Base-by-base conservation (phyloP, 2,113 vertebrate genomes). In the Asarcornis scutulata region DNA sequence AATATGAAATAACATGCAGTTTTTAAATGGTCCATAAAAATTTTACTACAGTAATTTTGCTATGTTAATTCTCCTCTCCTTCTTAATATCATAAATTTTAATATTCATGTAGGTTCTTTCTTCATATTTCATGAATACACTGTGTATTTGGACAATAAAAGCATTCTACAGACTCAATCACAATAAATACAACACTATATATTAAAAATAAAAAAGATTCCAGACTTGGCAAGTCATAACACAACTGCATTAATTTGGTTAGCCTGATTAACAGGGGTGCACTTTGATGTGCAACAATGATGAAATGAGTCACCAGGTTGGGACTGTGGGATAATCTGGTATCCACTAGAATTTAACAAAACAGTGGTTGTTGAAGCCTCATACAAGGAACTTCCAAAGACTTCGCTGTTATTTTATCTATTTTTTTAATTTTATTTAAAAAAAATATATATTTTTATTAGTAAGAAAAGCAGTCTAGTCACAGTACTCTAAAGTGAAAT, bases 21-120 rank as follows among this genome's bases (percentile, higher is more conserved):
- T 92, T 81, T 89, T 59, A 89, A 85, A 87, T 20, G 13, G 12
- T 60, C 63, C 71, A 94, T 97, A 93, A 96, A 95, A 7, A 10
- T 79, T 59, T 95, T 95, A 85, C 11, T 73, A 9, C 11, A 32
- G 77, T 62, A 60, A 31, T 63, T 96, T 96, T 89, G 59, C 32
- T 95, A 25, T 74, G 29, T 52, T 92, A 96, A 82, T 53, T 95
- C 18, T 87, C 32, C 76, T 59, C 72, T 89, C 66, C 27, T 93
- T 69, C 85, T 92, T 90, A 85, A 89, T 92, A 48, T 87, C 42
- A 93, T 91, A 94, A 95, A 93, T 73, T 95, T 92, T 92, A 96
- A 95, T 86, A 97, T 75, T 77, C 71, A 64, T 26, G 71, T 58
- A 67, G 56, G 48, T 8, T 91, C 14, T 91, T 91, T 83, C 60